Percentiles rank a stretch among this genome's conserved stretches.
Conservation (phyloP, 2,888 invertebrate genomes). For the Petrophora chlorosata region DNA sequence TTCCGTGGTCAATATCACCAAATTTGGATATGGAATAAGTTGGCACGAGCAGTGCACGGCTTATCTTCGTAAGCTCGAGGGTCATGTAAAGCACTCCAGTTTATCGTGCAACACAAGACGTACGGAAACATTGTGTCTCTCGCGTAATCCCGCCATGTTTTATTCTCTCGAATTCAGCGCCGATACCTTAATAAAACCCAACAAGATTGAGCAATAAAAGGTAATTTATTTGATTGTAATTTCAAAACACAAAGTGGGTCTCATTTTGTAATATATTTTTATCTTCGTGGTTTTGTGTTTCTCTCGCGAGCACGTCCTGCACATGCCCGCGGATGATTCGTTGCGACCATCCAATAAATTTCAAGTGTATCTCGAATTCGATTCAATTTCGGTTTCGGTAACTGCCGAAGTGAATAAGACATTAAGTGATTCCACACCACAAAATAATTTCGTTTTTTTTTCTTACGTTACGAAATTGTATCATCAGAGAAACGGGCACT, state of each 20-base stretch:
- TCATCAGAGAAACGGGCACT: conserved; percentile 7
- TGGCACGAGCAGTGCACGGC: conserved; percentile 62
- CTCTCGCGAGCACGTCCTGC: conserved; percentile 71
- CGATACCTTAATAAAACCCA: conserved; percentile 83
- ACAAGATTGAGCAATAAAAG: conserved; percentile 84
- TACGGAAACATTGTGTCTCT: conserved; percentile 69
- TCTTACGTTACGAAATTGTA: conserved; percentile 35
- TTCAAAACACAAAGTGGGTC: conserved; percentile 83
- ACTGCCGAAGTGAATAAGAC: conserved; percentile 66
- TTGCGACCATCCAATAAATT: conserved; percentile 63
- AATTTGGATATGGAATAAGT: conserved; percentile 32
- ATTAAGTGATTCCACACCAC: conserved; percentile 59
- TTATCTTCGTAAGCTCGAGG: conserved; percentile 73
- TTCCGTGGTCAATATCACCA: too few relatives aligned
- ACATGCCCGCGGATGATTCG: conserved; percentile 60
- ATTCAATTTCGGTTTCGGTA: conserved; percentile 65
- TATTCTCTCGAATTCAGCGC: conserved; percentile 76
- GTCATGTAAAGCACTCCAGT: conserved; percentile 70
- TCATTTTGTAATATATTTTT: conserved; percentile 83
- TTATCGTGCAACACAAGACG: conserved; percentile 59
- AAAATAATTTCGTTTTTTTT: conserved; percentile 45
- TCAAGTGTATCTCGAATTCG: conserved; percentile 59
- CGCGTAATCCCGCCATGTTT: conserved; percentile 81
- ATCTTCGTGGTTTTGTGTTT: conserved; percentile 81
- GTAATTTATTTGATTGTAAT: conserved; percentile 84